These are phyloP conservation scores for Folsomia candida DNA, from an alignment of 2,888 invertebrate genomes.

Conservation along the genomic window DNA sequence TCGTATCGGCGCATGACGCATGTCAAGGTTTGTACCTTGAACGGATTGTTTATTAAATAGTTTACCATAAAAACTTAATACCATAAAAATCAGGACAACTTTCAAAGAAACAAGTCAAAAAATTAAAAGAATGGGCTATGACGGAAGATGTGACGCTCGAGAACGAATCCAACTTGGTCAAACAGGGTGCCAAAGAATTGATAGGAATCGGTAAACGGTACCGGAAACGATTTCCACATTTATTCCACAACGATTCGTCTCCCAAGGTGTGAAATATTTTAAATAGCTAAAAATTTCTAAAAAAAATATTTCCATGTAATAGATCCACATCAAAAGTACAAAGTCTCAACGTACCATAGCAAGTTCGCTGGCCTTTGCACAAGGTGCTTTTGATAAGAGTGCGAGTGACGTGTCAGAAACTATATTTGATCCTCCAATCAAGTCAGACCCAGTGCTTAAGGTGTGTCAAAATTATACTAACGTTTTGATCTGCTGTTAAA, in stretches of 20 bases:
- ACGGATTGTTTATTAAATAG: too few relatives aligned
- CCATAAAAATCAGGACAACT: constrained; percentile 4
- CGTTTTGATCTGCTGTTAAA: not conserved
- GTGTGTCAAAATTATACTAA: too few relatives aligned
- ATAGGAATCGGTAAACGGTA: constrained; percentile 26
- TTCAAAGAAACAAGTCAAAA: constrained; percentile 7
- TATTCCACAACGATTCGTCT: constrained; percentile 22
- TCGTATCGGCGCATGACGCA: not conserved
- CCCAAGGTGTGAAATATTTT: constrained; percentile 3
- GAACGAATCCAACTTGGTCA: constrained; percentile 24
- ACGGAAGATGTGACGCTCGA: constrained; percentile 20
- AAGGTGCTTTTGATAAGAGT: constrained; percentile 70
- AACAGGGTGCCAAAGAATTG: constrained; percentile 34
- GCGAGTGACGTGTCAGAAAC: constrained; percentile 58
- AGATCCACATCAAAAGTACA: constrained; percentile 61
- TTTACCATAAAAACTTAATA: not conserved
- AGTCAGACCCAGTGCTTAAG: constrained; percentile 66
- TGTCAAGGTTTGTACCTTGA: not conserved
- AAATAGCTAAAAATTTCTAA: not conserved
- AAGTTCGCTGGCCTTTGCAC: constrained; percentile 72
- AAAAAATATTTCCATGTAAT: not conserved
- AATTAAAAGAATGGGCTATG: constrained; percentile 26
- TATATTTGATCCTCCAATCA: constrained; percentile 64
- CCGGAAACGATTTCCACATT: constrained; percentile 24
- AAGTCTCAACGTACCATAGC: constrained; percentile 71